Conservation (phyloP, 1,140 invertebrate genomes). For the Leptonema lineaticorne region DNA sequence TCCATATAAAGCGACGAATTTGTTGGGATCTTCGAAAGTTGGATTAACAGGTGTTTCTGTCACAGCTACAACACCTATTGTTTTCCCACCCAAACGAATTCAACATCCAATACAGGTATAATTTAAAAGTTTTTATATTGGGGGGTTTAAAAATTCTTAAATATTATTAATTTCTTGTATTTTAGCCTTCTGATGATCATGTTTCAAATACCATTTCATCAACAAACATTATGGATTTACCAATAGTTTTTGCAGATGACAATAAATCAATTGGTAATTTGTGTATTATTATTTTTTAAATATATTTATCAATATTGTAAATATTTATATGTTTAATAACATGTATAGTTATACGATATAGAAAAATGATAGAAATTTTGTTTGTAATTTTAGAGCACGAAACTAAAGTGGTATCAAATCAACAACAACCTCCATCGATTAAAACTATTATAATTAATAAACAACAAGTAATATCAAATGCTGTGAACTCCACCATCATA, state of each 20-base stretch:
- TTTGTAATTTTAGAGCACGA: conserved; percentile 12
- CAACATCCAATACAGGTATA: background rate
- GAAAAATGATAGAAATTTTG: background rate
- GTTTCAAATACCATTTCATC: conserved; percentile 21
- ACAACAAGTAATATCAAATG: conserved; percentile 22
- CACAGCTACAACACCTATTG: conserved; percentile 24
- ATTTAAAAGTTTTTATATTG: conserved; percentile 1
- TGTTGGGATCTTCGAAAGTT: conserved; percentile 17
- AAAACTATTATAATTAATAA: conserved; percentile 41
- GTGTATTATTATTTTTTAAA: background rate
- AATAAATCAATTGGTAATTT: conserved; percentile 36
- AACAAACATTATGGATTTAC: conserved; percentile 40
- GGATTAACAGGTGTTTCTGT: conserved; percentile 15
- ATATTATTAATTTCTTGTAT: background rate
- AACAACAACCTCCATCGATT: conserved; percentile 18
- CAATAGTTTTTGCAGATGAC: conserved; percentile 42
- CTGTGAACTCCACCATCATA: background rate
- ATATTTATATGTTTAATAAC: background rate
- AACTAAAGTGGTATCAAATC: conserved; percentile 1
- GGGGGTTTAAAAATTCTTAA: background rate
- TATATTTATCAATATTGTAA: background rate
- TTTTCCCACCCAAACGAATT: conserved; percentile 12
- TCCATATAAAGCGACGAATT: conserved; percentile 28
- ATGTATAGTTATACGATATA: background rate
- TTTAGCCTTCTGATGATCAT: background rate